Evolutionary conservation across 2,113 vertebrate genomes (phyloP).

Genomic region (Oophaga pumilio): DNA sequence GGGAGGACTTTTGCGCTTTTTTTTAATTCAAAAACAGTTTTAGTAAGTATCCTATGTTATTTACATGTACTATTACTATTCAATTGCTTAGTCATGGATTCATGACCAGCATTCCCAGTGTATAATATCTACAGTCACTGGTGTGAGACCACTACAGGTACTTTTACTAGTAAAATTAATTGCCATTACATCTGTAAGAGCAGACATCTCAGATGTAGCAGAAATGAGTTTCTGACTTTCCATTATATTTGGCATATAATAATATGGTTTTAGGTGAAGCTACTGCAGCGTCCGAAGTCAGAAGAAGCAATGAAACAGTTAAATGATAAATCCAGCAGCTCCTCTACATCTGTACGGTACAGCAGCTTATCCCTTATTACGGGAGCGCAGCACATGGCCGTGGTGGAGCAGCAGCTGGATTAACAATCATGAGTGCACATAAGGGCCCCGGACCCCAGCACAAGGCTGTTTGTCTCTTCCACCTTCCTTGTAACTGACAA

Average conservation of each 20-base stretch:
- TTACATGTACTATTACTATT: too few species aligned
- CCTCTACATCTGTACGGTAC: constrained; percentile 4
- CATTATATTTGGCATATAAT: background rate
- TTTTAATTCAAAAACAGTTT: too few species aligned
- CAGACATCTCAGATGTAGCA: background rate
- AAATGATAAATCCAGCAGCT: background rate
- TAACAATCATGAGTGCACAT: background rate
- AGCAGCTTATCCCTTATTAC: background rate
- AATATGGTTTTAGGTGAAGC: too few species aligned
- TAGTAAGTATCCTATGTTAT: too few species aligned
- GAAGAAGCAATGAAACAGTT: background rate
- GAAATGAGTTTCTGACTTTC: background rate
- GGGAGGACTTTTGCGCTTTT: too few species aligned
- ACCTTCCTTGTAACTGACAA: constrained; percentile 27
- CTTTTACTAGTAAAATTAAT: background rate
- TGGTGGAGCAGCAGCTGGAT: constrained; percentile 5
- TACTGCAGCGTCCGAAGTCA: background rate
- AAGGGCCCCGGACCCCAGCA: constrained; percentile 24
- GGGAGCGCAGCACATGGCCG: constrained; percentile 6
- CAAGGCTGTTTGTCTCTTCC: constrained; percentile 24
- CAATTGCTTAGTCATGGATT: too few species aligned
- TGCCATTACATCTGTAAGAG: background rate
- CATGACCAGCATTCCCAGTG: too few species aligned
- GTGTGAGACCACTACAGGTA: background rate
- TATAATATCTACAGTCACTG: too few species aligned